Evolutionary conservation across 2,888 invertebrate species (phyloP), one percentile per base, ranked within the genome.

Genomic region (Scaptomyza polygonia): DNA sequence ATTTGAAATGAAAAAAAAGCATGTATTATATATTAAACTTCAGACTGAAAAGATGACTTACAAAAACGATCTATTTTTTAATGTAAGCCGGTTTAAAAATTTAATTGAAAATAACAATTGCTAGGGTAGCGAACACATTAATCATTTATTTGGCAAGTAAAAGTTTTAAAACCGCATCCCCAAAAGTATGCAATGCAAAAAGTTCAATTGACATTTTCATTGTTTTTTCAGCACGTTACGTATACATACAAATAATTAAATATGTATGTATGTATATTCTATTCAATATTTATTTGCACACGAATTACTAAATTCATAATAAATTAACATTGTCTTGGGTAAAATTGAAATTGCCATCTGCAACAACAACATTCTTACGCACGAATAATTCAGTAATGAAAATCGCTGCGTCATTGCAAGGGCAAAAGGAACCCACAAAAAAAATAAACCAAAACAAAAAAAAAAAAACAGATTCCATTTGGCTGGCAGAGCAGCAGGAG

Each of bases 351-450:
- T 82, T 87, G 83, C 76, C 77, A 85, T 64, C 70, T 67, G 32
- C 66, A 70, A 65, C 68, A 81, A 78, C 71, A 81, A 80, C 72
- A 80, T 86, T 84, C 81, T 83, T 85, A 86, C 88, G 85, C 88
- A 88, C 85, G 85, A 85, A 81, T 77, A 88, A 88, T 86, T 85
- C 75, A 48, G 81, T 88, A 85, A 88, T 85, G 85, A 88, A 84
- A 83, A 74, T 74, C 76, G 67, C 71, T 62, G 56, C 70, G 57
- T 68, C 72, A 67, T 72, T 61, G 54, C 51, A 32, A 51, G 52
- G 59, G 48, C 21, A 47, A 36, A 18, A 21, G 63, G 45, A 63
- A n/a, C n/a, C n/a, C n/a, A n/a, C n/a, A n/a, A n/a, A n/a, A n/a
- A n/a, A n/a, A n/a, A n/a, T n/a, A n/a, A n/a, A n/a, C n/a, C n/a